Percentiles rank a stretch among this genome's conserved stretches.
These are phyloP conservation scores for Synergus itoensis DNA, from an alignment of 2,888 invertebrate genomes.

Conservation along the genomic window DNA sequence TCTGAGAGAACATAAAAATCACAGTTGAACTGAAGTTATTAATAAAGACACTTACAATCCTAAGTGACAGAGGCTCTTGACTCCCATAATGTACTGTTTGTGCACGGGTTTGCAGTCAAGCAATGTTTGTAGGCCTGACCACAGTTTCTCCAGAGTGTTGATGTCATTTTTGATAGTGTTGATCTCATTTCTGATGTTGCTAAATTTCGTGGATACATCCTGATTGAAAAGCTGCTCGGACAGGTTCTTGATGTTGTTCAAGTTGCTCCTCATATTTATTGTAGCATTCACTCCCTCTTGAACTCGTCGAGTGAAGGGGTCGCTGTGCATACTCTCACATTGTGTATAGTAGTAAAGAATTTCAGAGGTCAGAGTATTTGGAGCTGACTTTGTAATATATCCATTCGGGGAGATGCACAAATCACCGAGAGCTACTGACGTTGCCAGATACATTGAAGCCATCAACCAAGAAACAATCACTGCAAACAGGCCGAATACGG, in stretches of 20 bases:
- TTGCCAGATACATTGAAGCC: conserved; percentile 91
- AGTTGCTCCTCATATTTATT: conserved; percentile 79
- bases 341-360: conserved; percentile 89
- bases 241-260: conserved; percentile 79
- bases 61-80: conserved; percentile 90
- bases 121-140: conserved; percentile 83
- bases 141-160: conserved; percentile 86
- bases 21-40: conserved; percentile 11
- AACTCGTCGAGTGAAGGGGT: conserved; percentile 89
- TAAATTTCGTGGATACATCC: conserved; percentile 81
- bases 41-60: conserved; percentile 81
- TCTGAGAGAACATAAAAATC: conserved; percentile 16
- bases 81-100: conserved; percentile 89
- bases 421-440: conserved; percentile 91
- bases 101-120: conserved; percentile 92
- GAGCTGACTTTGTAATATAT: conserved; percentile 81
- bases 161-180: conserved; percentile 88
- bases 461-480: conserved; percentile 94
- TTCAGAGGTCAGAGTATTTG: conserved; percentile 75
- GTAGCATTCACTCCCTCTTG: conserved; percentile 88
- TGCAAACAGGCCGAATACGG: conserved; percentile 91
- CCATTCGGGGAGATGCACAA: conserved; percentile 92
- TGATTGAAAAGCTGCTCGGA: conserved; percentile 80
- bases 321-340: conserved; percentile 89
- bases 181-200: conserved; percentile 88